A percentile compares a stretch with the other conserved stretches of the same genome.
These are phyloP conservation scores for Yasuhikotakia modesta DNA, from an alignment of 2,797 vertebrate genomes.

Conservation along the genomic window DNA sequence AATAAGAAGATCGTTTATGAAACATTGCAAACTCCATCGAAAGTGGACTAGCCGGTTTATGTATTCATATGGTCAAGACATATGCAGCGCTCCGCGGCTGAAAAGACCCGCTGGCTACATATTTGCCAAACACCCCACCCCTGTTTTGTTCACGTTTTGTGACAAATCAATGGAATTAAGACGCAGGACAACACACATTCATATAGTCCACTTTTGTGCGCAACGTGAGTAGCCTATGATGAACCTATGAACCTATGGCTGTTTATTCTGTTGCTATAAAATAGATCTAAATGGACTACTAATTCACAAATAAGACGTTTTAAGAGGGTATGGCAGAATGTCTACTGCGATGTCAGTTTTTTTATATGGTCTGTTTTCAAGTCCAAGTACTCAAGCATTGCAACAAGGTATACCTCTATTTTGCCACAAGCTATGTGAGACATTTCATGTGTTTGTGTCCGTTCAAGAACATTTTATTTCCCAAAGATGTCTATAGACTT, in stretches of 20 bases:
- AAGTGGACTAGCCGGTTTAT: slow-evolving; percentile 68
- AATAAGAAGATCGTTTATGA: slow-evolving; percentile 66
- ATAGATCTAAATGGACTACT: slow-evolving; percentile 74
- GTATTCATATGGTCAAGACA: slow-evolving; percentile 29
- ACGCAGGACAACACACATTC: slow-evolving; percentile 68
- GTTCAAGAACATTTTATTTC: slow-evolving; percentile 83
- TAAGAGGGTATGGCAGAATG: slow-evolving; percentile 67
- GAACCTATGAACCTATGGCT: slow-evolving; percentile 72
- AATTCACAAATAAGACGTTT: slow-evolving; percentile 68
- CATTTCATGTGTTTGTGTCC: slow-evolving; percentile 87
- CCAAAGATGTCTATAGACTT: slow-evolving; percentile 97
- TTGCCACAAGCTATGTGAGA: slow-evolving; percentile 92
- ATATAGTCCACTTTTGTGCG: slow-evolving; percentile 71
- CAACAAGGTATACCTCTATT: slow-evolving; percentile 99
- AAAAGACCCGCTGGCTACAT: slow-evolving; percentile 75
- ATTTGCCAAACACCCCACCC: slow-evolving; percentile 83
- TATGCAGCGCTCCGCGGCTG: slow-evolving; percentile 79
- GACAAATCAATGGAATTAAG: slow-evolving; percentile 69
- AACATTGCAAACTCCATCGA: slow-evolving; percentile 71
- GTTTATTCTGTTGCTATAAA: slow-evolving; percentile 77
- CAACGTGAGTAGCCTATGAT: slow-evolving; percentile 72
- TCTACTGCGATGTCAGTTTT: slow-evolving; percentile 74
- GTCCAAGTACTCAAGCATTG: slow-evolving; percentile 87
- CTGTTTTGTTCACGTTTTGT: slow-evolving; percentile 65
- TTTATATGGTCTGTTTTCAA: slow-evolving; percentile 81